Evolutionary conservation across 2,888 invertebrate species (phyloP).

Genomic region (Lobophora halterata): DNA sequence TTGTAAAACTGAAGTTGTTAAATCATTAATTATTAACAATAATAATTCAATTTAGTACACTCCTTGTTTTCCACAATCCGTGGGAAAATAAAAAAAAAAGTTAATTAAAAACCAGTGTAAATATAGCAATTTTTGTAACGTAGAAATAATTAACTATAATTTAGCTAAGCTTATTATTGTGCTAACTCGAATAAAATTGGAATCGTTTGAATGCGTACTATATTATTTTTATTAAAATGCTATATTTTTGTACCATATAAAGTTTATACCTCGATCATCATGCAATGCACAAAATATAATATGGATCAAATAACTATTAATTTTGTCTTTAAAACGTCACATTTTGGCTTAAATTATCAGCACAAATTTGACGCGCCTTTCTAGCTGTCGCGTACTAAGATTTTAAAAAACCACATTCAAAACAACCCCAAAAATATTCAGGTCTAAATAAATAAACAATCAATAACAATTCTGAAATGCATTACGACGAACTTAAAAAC

Average conservation of each 20-base stretch:
- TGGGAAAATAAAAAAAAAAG: constrained; percentile 29
- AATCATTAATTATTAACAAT: neutral
- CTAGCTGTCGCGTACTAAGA: neutral
- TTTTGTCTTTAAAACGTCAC: no score
- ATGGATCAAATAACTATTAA: no score
- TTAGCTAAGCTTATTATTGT: constrained; percentile 52
- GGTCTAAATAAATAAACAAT: constrained; percentile 23
- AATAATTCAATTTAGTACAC: neutral
- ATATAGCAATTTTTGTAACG: constrained; percentile 27
- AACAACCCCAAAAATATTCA: constrained; percentile 19
- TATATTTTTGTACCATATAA: constrained; percentile 34
- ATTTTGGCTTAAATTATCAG: no score
- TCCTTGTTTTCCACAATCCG: constrained; percentile 21
- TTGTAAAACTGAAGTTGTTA: no score
- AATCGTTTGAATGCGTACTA: no score
- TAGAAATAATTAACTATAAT: constrained; percentile 53
- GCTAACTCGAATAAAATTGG: constrained; percentile 30
- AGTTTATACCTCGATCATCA: no score
- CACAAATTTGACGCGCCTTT: neutral
- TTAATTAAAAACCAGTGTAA: constrained; percentile 25
- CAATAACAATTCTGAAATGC: constrained; percentile 45
- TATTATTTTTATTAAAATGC: constrained; percentile 42
- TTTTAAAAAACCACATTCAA: neutral
- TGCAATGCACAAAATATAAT: no score
- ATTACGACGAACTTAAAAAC: constrained; percentile 38